Percentiles rank a stretch among this genome's conserved stretches.
These are phyloP conservation scores for Siniperca scherzeri DNA, from an alignment of 2,797 vertebrate species.

Conservation along the genomic window DNA sequence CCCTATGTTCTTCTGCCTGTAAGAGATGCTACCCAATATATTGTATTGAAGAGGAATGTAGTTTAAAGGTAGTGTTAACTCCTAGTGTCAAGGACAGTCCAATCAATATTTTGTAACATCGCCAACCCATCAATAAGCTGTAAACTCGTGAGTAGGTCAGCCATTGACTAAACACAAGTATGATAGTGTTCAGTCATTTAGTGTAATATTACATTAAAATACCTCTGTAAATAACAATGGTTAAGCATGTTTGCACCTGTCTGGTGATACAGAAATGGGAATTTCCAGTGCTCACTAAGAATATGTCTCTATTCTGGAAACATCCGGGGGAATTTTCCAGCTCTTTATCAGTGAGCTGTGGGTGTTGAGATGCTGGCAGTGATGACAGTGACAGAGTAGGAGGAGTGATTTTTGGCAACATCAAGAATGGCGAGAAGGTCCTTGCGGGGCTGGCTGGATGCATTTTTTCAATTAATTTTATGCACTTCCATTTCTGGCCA, in stretches of 20 bases:
- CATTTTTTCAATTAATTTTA: constrained; percentile 56
- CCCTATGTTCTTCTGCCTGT: not conserved
- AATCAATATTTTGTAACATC: constrained; percentile 23
- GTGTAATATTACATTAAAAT: not conserved
- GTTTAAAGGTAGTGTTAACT: not conserved
- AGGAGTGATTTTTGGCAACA: constrained; percentile 41
- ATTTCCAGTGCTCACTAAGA: constrained; percentile 13
- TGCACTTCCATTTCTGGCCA: constrained; percentile 51
- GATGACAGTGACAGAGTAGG: constrained; percentile 61
- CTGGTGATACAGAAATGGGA: not conserved
- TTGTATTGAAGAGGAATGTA: constrained; percentile 7
- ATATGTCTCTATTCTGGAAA: constrained; percentile 19
- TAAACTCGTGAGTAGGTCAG: not conserved
- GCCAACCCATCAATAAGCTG: not conserved
- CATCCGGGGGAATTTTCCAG: constrained; percentile 11
- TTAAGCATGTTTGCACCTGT: constrained; percentile 10
- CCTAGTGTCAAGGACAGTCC: constrained; percentile 23
- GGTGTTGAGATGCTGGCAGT: constrained; percentile 34
- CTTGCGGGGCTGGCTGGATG: constrained; percentile 26
- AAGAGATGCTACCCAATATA: not conserved
- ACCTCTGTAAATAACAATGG: not conserved
- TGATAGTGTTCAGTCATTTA: not conserved
- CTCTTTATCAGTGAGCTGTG: constrained; percentile 37
- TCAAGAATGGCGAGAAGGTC: constrained; percentile 10
- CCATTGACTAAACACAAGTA: not conserved